Evolutionary conservation across 2,797 vertebrate genomes (phyloP), one percentile per base, ranked within the genome.

Genomic region (Ciconia nigra): DNA sequence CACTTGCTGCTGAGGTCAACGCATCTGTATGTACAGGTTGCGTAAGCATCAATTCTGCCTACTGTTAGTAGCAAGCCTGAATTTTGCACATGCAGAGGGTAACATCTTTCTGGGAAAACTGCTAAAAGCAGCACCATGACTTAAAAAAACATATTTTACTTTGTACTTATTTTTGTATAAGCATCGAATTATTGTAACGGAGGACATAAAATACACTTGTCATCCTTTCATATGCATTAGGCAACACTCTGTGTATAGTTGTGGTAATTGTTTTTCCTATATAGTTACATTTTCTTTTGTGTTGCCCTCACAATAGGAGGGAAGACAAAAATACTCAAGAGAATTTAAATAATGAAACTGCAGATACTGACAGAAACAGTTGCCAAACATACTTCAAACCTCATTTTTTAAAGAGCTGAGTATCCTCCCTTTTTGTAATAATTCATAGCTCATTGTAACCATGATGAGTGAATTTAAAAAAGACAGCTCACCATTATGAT

Each of bases 231-330:
- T 28, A 44, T 95, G 74, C 52, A 28, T 89, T 89, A 93, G 31
- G 54, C 76, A 69, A 61, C 37, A 37, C 52, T 82, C 74, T 51
- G 61, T 91, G 84, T 89, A 18, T 78, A 65, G 71, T 78, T 82
- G 65, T 66, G 54, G 87, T 92, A 80, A 83, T 89, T 18, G 21
- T 92, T 96, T 95, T 84, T 77, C 78, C 78, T 81, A 17, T 85
- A 86, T 54, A 65, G 83, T 91, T 96, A 74, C 57, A 13, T 89
- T 96, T 93, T 49, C 94, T 91, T 97, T 96, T 95, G 90, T 96
- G 79, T 89, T 81, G 76, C 16, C 79, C 35, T 93, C 62, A 81
- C 78, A 96, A 83, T 81, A 76, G 84, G 42, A 93, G 79, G 21
- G 76, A 93, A 91, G 84, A 35, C 82, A 94, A 88, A 96, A 97